Conservation (phyloP, 2,888 invertebrate genomes). For the Charanyca ferruginea region DNA sequence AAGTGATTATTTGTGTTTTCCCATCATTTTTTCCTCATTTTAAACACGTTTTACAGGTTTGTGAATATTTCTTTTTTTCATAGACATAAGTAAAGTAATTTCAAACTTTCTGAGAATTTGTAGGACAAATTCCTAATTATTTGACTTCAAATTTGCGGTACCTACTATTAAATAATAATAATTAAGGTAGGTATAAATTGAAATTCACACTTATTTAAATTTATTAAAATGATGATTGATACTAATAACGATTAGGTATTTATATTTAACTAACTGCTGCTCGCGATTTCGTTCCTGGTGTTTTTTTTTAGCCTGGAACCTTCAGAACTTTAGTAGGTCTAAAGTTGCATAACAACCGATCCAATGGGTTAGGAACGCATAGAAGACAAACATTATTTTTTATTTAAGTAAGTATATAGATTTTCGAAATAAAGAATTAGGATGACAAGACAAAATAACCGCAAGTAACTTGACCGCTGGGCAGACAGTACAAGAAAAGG, state of each 20-base stretch:
- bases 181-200: not conserved
- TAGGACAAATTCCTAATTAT: no score
- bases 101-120: constrained; percentile 13
- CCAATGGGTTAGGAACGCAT: no score
- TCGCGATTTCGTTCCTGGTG: no score
- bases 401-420: not conserved
- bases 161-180: constrained; percentile 1
- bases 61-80: no score
- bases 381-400: no score
- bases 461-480: not conserved
- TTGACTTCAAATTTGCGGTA: constrained; percentile 9
- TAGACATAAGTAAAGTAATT: no score
- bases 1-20: constrained; percentile 2
- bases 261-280: no score
- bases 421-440: no score
- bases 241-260: constrained; percentile 3
- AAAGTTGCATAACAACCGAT: no score
- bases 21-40: constrained; percentile 38
- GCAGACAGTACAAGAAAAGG: not conserved
- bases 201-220: constrained; percentile 17
- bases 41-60: constrained; percentile 6
- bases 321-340: no score
- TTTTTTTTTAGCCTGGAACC: no score
- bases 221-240: constrained; percentile 20
- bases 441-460: not conserved